Evolutionary conservation across 2,113 vertebrate species (phyloP), one percentile per base, ranked within the genome.

Genomic region (Grammomys surdaster): DNA sequence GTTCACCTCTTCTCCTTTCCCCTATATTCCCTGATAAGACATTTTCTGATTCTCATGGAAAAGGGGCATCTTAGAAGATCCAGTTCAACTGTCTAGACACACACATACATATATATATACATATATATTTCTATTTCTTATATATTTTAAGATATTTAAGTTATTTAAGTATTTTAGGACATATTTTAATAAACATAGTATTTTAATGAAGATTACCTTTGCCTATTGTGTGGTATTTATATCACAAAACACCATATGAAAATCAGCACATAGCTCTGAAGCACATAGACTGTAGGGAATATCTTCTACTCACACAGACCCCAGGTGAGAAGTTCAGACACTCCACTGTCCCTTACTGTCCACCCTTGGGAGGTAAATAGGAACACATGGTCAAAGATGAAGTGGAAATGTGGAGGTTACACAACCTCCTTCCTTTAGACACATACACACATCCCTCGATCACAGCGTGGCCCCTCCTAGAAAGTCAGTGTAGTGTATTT

Each of bases 231-330:
- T 89, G 78, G 87, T 84, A 94, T 89, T 97, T 94, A 91, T 43
- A 91, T 97, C 96, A 96, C 95, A 94, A 97, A 97, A 97, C 91
- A 96, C 77, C 60, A 0, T 97, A 97, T 95, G 98, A 98, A 98
- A 60, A 89, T 86, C 97, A 69, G 85, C 89, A 96, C 88, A 88
- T 36, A 60, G 76, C 81, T 97, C 94, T 94, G 76, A 88, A 65
- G 86, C n/a, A 51, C 28, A 94, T 58, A 75, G 48, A 89, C 67
- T 75, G 77, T 82, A 81, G 1, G 0, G 48, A 96, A 31, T 75
- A 95, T 9, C 93, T 67, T 78, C 89, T 97, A 97, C 95, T 93
- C 76, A 96, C 97, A 92, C 88, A 95, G 12, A 88, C 86, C 95
- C 28, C 88, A 89, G 91, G 85, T 88, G 80, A n/a, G 77, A 95